These are phyloP conservation scores for Dicrostonyx torquatus DNA, from an alignment of 2,797 vertebrate genomes.

Conservation along the genomic window DNA sequence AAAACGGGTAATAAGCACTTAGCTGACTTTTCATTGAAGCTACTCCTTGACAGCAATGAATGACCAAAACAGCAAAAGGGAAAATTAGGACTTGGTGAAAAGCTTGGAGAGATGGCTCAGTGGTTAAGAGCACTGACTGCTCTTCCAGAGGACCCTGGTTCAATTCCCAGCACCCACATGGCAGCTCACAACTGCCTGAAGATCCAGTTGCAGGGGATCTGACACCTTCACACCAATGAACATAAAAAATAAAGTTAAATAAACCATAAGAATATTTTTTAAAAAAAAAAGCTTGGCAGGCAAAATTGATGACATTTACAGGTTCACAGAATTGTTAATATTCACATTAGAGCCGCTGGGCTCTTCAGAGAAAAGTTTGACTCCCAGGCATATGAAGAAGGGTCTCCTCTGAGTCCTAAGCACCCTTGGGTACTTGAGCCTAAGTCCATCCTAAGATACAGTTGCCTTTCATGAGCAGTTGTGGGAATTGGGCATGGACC, in stretches of 20 bases:
- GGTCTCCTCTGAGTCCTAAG: background rate
- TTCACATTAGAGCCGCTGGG: background rate
- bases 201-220: too few species aligned
- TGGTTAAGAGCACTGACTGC: too few species aligned
- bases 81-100: conserved; percentile 12
- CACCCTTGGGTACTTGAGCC: background rate
- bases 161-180: too few species aligned
- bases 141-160: too few species aligned
- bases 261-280: too few species aligned
- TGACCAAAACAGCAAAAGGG: conserved; percentile 19
- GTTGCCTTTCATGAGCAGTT: background rate
- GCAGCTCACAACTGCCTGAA: too few species aligned
- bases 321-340: background rate
- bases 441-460: background rate
- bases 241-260: too few species aligned
- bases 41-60: conserved; percentile 41
- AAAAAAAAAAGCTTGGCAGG: conserved; percentile 48
- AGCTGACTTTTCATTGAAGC: conserved; percentile 41
- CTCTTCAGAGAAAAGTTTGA: conserved; percentile 12
- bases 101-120: too few species aligned
- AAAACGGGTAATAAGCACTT: conserved; percentile 28
- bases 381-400: background rate
- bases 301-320: background rate
- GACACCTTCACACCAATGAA: too few species aligned
- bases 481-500: background rate